A percentile compares a stretch with the other conserved stretches of the same genome.
phyloP scores from a whole-genome alignment of 2,888 invertebrate genomes.

The Andricus curvator region DNA sequence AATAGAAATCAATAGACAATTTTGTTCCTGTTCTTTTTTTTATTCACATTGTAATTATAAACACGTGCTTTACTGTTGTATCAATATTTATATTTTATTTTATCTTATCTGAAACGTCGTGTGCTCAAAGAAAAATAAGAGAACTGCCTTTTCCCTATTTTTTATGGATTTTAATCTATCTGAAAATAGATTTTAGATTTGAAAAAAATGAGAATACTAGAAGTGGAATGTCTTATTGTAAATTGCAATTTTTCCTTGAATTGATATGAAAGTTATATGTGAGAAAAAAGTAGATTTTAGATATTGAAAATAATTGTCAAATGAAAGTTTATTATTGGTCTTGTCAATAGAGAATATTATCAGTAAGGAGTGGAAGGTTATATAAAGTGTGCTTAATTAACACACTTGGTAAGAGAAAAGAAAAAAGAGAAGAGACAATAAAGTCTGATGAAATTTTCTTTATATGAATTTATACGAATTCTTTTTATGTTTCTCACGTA shows the following conservation, averaged over 20 bases:
- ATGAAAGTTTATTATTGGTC: neutral
- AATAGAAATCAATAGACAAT: neutral
- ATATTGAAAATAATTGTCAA: neutral
- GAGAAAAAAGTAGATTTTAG: neutral
- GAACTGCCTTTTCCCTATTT: neutral
- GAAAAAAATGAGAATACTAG: neutral
- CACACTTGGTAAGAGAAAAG: conserved; percentile 2
- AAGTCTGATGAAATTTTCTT: conserved; percentile 9
- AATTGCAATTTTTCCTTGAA: neutral
- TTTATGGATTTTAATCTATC: conserved; percentile 11
- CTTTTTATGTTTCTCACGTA: conserved; percentile 18
- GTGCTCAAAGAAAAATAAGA: neutral
- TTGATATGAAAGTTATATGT: too few species aligned
- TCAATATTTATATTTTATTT: neutral
- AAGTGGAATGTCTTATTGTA: neutral
- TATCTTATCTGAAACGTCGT: conserved; percentile 24
- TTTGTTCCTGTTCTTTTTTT: neutral
- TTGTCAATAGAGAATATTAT: neutral
- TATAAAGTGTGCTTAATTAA: neutral
- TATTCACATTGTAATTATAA: neutral
- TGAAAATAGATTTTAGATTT: neutral
- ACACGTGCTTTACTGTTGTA: neutral
- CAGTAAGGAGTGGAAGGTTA: neutral
- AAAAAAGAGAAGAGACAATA: neutral
- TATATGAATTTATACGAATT: conserved; percentile 7